Evolutionary conservation across 1,140 invertebrate genomes (phyloP).

Genomic region (Eufriesea mexicana): DNA sequence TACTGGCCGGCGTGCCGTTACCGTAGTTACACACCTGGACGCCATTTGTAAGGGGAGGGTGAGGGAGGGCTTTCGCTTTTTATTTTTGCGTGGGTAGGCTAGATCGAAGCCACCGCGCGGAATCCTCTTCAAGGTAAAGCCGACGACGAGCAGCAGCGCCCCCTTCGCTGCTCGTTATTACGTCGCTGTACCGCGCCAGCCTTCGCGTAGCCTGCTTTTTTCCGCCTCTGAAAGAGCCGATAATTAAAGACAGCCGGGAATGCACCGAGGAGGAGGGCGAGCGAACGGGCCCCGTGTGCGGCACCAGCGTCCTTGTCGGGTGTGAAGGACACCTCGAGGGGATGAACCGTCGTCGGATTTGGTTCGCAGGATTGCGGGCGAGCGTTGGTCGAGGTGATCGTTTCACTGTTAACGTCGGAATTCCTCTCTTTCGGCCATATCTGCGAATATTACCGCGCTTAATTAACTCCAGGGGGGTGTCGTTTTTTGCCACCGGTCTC

Average conservation of each 20-base stretch:
- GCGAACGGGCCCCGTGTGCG: background rate
- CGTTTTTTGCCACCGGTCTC: background rate
- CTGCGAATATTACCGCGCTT: background rate
- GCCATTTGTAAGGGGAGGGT: slow-evolving; percentile 48
- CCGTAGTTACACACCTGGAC: slow-evolving; percentile 66
- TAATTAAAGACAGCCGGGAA: slow-evolving; percentile 70
- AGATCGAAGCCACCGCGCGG: slow-evolving; percentile 52
- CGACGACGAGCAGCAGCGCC: slow-evolving; percentile 46
- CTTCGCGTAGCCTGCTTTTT: slow-evolving; percentile 18
- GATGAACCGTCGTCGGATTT: background rate
- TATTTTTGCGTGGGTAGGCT: slow-evolving; percentile 63
- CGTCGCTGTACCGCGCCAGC: background rate
- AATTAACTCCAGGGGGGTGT: background rate
- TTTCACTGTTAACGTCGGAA: background rate
- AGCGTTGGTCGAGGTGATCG: background rate
- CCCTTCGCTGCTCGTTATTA: slow-evolving; percentile 43
- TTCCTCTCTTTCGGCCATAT: background rate
- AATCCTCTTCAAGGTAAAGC: slow-evolving; percentile 51
- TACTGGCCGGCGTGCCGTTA: slow-evolving; percentile 63
- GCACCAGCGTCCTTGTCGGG: slow-evolving; percentile 1
- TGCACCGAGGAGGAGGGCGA: slow-evolving; percentile 53
- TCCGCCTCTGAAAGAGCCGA: slow-evolving; percentile 35
- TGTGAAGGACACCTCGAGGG: background rate
- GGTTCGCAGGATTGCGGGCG: background rate
- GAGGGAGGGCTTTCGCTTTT: slow-evolving; percentile 18